A percentile compares a stretch with the other conserved stretches of the same genome.
These are phyloP conservation scores for Tribolium freemani DNA, from an alignment of 2,888 invertebrate species.

Conservation along the genomic window DNA sequence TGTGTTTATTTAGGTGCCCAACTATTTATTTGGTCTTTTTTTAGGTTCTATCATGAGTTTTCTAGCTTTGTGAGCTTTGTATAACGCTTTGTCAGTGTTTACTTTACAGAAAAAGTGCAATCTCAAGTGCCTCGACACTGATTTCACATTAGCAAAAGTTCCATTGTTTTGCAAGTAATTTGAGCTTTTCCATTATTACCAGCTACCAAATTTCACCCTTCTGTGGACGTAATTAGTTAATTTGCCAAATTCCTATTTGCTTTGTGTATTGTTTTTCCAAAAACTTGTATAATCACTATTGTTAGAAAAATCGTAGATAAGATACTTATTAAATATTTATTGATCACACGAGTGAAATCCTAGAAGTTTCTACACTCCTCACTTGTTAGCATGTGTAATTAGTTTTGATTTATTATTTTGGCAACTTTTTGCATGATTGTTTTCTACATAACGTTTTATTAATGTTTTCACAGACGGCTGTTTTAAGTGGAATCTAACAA, in stretches of 20 bases:
- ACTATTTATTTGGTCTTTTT: constrained; percentile 26
- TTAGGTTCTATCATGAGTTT: constrained; percentile 9
- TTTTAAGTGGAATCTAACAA: constrained; percentile 39
- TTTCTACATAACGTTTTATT: constrained; percentile 36
- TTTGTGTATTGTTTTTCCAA: neutral
- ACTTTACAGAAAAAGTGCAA: neutral
- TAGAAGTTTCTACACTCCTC: neutral
- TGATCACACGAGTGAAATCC: neutral
- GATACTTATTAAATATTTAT: neutral
- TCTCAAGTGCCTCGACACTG: neutral
- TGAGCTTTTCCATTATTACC: too few relatives aligned
- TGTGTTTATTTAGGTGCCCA: constrained; percentile 28
- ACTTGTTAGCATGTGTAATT: constrained; percentile 2
- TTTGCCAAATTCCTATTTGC: too few relatives aligned
- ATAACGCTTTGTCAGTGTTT: constrained; percentile 27
- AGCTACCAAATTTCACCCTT: too few relatives aligned
- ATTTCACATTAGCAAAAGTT: neutral
- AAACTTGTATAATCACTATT: neutral
- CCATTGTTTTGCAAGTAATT: neutral
- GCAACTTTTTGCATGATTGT: constrained; percentile 33
- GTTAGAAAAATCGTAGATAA: neutral
- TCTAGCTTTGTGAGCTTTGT: constrained; percentile 26
- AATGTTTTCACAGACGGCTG: constrained; percentile 40
- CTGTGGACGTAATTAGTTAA: too few relatives aligned
- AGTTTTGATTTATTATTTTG: neutral